A percentile compares a stretch with the other conserved stretches of the same genome.
These are phyloP conservation scores for Agrochola circellaris DNA, from an alignment of 2,888 invertebrate species.

Conservation along the genomic window DNA sequence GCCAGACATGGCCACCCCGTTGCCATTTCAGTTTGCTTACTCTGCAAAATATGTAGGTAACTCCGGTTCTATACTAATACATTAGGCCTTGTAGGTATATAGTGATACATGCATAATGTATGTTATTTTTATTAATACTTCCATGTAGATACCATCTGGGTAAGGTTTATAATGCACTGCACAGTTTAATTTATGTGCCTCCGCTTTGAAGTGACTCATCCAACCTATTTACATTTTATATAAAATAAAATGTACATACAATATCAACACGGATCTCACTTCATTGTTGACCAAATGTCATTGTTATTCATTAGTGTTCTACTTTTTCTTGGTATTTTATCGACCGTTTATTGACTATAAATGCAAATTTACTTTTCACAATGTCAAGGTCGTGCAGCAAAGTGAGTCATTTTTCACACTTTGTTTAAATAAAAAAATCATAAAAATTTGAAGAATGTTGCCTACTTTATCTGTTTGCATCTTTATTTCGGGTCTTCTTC, in stretches of 20 bases:
- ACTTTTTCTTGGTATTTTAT: neutral
- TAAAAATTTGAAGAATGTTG: neutral
- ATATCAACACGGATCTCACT: constrained; percentile 26
- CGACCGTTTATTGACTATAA: neutral
- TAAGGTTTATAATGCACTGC: neutral
- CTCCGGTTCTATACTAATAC: too few species aligned
- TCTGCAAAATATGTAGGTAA: too few species aligned
- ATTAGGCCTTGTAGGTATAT: neutral
- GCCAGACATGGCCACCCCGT: too few species aligned
- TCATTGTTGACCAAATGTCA: neutral
- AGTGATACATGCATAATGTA: neutral
- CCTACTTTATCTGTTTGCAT: too few species aligned
- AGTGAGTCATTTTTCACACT: neutral
- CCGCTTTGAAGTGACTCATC: neutral
- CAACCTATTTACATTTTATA: neutral
- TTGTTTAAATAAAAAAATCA: neutral
- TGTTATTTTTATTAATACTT: neutral
- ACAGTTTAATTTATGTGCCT: constrained; percentile 4
- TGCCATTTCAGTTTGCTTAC: too few species aligned
- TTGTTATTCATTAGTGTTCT: neutral
- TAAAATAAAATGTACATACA: too few species aligned
- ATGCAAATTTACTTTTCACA: neutral
- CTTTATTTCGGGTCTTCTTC: neutral
- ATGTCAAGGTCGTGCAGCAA: neutral
- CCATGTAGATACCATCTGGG: neutral